phyloP scores from a whole-genome alignment of 2,888 invertebrate species.

The Hydriomena furcata region DNA sequence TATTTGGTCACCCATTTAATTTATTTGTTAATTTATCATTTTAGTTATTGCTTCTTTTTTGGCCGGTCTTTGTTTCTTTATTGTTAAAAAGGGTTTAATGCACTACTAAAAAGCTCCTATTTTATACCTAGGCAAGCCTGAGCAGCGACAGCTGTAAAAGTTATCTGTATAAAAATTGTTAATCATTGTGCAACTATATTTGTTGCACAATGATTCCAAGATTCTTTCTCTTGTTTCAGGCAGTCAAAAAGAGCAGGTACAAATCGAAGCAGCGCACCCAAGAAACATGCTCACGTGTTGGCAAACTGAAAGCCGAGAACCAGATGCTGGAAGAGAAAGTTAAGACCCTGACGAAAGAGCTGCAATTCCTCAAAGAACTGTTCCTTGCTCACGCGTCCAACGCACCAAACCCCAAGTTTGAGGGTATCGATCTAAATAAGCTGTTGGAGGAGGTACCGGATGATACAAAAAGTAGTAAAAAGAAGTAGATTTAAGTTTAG shows the following conservation, averaged over 20 bases:
- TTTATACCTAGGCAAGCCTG: too few relatives aligned
- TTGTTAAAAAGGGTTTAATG: too few relatives aligned
- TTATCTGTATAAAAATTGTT: too few relatives aligned
- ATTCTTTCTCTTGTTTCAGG: conserved; percentile 72
- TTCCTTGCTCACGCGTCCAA: conserved; percentile 91
- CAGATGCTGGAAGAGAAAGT: conserved; percentile 91
- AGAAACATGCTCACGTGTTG: conserved; percentile 89
- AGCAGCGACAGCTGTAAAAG: too few relatives aligned
- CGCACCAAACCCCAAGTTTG: conserved; percentile 78
- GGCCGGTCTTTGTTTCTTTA: too few relatives aligned
- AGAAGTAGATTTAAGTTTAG: conserved; percentile 14
- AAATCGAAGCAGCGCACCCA: conserved; percentile 91
- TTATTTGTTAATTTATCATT: too few relatives aligned
- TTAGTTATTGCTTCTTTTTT: too few relatives aligned
- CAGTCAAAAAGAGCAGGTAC: conserved; percentile 91
- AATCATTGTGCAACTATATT: too few relatives aligned
- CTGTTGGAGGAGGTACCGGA: conserved; percentile 80
- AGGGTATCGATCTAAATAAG: conserved; percentile 82
- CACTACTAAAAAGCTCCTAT: too few relatives aligned
- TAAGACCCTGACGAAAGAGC: conserved; percentile 90
- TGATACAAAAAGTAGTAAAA: conserved; percentile 51
- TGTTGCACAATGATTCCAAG: too few relatives aligned
- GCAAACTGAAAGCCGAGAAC: conserved; percentile 90
- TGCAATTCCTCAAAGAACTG: conserved; percentile 91
- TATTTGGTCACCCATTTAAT: too few relatives aligned